These are phyloP conservation scores for Seira ritae DNA, from an alignment of 2,888 invertebrate genomes.

Conservation along the genomic window DNA sequence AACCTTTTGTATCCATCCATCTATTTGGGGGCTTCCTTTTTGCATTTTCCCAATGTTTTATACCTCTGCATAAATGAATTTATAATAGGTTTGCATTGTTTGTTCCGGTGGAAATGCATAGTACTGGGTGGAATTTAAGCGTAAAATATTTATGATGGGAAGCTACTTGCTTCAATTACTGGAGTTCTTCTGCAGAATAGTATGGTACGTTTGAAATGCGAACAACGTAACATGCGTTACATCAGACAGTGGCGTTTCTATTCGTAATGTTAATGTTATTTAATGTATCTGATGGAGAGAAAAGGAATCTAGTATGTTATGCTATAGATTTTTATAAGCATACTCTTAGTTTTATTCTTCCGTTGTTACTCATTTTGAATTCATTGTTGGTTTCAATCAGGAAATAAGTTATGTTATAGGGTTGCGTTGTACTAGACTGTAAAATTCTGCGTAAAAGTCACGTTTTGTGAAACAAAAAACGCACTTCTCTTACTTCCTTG, in stretches of 20 bases:
- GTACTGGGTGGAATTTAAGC: constrained; percentile 40
- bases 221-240: no score
- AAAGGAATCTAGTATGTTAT: no score
- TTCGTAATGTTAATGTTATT: not conserved
- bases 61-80: constrained; percentile 60
- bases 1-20: not conserved
- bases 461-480: no score
- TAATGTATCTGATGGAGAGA: not conserved
- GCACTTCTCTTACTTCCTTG: no score
- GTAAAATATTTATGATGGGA: constrained; percentile 57
- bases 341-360: constrained; percentile 40
- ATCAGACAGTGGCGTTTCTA: no score
- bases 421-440: no score
- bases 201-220: not conserved
- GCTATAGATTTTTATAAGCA: constrained; percentile 39
- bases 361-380: constrained; percentile 24
- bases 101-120: constrained; percentile 32
- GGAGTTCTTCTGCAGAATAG: not conserved
- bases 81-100: constrained; percentile 52
- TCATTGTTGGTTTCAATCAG: no score
- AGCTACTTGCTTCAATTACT: not conserved
- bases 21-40: constrained; percentile 28
- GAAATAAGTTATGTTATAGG: no score
- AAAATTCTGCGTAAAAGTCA: no score
- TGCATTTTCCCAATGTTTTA: no score